Evolutionary conservation across 1,140 invertebrate genomes (phyloP).

Genomic region (Trichoplusia ni): DNA sequence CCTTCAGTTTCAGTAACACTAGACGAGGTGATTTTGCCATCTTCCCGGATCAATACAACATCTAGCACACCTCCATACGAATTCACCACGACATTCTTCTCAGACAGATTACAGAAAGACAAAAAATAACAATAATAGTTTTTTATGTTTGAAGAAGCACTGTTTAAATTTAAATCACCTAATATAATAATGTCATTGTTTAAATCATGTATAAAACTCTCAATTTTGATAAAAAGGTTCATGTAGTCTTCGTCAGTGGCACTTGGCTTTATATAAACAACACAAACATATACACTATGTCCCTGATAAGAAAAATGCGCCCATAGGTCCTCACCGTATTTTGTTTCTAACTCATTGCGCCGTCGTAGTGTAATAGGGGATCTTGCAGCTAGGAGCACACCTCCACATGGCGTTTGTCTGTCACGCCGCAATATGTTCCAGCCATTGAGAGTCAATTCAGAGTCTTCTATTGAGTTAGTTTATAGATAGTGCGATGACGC

Average conservation of each 20-base stretch:
- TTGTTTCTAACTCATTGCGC: slow-evolving; percentile 19
- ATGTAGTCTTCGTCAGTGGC: slow-evolving; percentile 23
- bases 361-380: not conserved
- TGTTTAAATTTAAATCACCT: slow-evolving; percentile 22
- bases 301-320: not conserved
- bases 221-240: slow-evolving; percentile 26
- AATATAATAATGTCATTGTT: slow-evolving; percentile 1
- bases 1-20: too few species aligned
- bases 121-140: slow-evolving; percentile 24
- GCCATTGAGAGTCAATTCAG: not conserved
- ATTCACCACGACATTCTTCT: slow-evolving; percentile 19
- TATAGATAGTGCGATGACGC: too few species aligned
- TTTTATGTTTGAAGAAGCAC: slow-evolving; percentile 9
- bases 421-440: slow-evolving; percentile 29
- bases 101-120: not conserved
- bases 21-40: not conserved
- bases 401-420: slow-evolving; percentile 24
- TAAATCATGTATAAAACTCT: slow-evolving; percentile 17
- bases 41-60: slow-evolving; percentile 14
- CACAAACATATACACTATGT: slow-evolving; percentile 20
- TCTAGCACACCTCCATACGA: slow-evolving; percentile 15
- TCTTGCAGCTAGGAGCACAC: slow-evolving; percentile 21
- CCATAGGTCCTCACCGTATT: slow-evolving; percentile 35
- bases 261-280: slow-evolving; percentile 37
- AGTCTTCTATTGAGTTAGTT: slow-evolving; percentile 29